Base-by-base conservation (phyloP, 2,113 vertebrate genomes). In the Symphodus melops region DNA sequence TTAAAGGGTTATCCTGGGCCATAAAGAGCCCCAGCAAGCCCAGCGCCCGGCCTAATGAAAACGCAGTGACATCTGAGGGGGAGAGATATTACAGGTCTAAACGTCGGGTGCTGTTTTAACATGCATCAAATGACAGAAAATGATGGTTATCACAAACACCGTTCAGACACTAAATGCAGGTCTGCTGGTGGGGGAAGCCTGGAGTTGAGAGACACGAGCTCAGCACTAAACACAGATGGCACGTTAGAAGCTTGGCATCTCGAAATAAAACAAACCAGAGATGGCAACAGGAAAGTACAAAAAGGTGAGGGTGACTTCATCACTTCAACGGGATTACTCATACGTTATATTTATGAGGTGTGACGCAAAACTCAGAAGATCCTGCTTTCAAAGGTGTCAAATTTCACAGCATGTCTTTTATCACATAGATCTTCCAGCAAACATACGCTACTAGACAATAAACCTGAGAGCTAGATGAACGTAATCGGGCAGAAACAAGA, bases 11-110 rank as follows among this genome's bases (percentile, higher is more conserved):
- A 68, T 75, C 70, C 75, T 20, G 42, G 79, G 73, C 75, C 67
- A 84, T 86, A 87, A 89, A 84, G 66, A 85, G 65, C 52, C 72
- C 46, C 60, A 78, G 83, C 68, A 54, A 75, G 64, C 59, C 59
- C 41, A 79, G 73, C 19, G 52, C 68, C 81, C 60, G 65, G 49
- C 41, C 75, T 91, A 93, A 94, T 91, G 91, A 93, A 92, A 92
- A 93, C 28, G 33, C 83, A 83, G 87, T 28, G 80, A 90, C 86
- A 85, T 89, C 84, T 82, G 58, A 89, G 72, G 72, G 62, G 69
- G 48, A 60, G 55, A 66, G 61, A 80, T 65, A 88, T 86, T 90
- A 86, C 61, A 89, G 84, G 89, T 88, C 86, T 81, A 51, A 88
- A 82, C 74, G 69, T 20, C 65, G 4, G 77, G 72, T 80, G 73